Evolutionary conservation across 2,888 invertebrate genomes (phyloP), one percentile per base, ranked within the genome.

Genomic region (Quadriops clusia): DNA sequence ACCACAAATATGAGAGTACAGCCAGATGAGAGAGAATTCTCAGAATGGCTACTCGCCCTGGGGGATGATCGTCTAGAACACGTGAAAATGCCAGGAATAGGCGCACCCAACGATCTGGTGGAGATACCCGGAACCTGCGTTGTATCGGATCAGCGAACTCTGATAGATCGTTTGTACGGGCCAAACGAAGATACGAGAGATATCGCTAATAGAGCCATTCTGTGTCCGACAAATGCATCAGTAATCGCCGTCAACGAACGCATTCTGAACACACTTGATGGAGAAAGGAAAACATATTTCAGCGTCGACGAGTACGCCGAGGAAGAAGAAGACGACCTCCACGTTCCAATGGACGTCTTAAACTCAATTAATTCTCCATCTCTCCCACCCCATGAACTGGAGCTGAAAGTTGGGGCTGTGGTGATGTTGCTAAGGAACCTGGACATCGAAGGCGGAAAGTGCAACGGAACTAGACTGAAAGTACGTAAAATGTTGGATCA

Each of bases 361-460:
- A 10, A 25, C 15, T 13, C 3, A 13, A 13, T 25, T 9, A 25
- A 25, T 14, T 21, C 28, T 8, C 20, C 28, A 12, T n/a, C 3
- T 10, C 15, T 23, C 8, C 23, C 23, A 3, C 30, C 30, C 3
- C 15, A 23, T 25, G 34, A 8, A 33, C 17, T 30, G 14, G 12
- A 22, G 4, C 10, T 25, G 2, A 24, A 38, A 30, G 27, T 27
- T 10, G 38, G 38, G 9, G 30, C 35, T 8, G 26, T 44, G 14
- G 31, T 39, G 5, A 40, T 43, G 24, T 30, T 42, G 17, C 20
- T 42, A 10, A 26, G 39, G 20, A 42, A 42, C 35, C 10, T 44
- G 6, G 22, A 37, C 26, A 15, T 21, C 7, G n/a, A 28, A 11
- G 18, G 29, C 6, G 35, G 36, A 3, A 14, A 40, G 6, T 43